A percentile compares a stretch with the other conserved stretches of the same genome.
Evolutionary conservation across 2,113 vertebrate species (phyloP).

Genomic region (Dipodomys ordii): DNA sequence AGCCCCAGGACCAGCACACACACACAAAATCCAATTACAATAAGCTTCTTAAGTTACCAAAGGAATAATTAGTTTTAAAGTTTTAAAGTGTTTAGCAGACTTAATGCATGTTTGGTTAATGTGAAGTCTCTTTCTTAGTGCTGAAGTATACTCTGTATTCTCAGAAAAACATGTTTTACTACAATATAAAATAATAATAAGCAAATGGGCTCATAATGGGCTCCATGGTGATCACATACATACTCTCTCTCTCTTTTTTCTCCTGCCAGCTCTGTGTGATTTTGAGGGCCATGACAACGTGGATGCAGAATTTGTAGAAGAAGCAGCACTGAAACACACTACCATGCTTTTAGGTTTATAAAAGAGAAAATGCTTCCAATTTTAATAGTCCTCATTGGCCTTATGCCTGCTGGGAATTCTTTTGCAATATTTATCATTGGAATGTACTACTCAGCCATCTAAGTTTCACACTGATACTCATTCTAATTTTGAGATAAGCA

Average conservation of each 20-base stretch:
- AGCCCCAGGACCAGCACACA: too few relatives aligned
- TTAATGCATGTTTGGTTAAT: not conserved
- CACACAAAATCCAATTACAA: too few relatives aligned
- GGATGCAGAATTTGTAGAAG: conserved; percentile 93
- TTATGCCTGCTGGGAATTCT: not conserved
- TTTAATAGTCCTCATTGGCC: not conserved
- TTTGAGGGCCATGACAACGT: conserved; percentile 91
- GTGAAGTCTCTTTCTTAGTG: not conserved
- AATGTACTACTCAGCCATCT: not conserved
- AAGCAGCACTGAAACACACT: conserved; percentile 95
- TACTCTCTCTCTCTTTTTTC: not conserved
- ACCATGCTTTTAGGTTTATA: conserved; percentile 87
- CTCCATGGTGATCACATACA: not conserved
- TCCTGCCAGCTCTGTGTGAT: conserved; percentile 86
- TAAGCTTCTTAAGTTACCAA: not conserved
- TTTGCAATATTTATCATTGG: not conserved
- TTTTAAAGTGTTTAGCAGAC: not conserved
- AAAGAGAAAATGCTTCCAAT: conserved; percentile 43
- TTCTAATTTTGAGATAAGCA: not conserved
- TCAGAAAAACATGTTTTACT: conserved; percentile 34
- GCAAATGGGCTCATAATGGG: not conserved
- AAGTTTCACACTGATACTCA: not conserved
- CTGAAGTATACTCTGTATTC: not conserved
- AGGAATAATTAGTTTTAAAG: conserved; percentile 4
- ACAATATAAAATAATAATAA: conserved; percentile 1